Evolutionary conservation across 2,113 vertebrate genomes (phyloP).

Genomic region (Mormyrus lacerda): DNA sequence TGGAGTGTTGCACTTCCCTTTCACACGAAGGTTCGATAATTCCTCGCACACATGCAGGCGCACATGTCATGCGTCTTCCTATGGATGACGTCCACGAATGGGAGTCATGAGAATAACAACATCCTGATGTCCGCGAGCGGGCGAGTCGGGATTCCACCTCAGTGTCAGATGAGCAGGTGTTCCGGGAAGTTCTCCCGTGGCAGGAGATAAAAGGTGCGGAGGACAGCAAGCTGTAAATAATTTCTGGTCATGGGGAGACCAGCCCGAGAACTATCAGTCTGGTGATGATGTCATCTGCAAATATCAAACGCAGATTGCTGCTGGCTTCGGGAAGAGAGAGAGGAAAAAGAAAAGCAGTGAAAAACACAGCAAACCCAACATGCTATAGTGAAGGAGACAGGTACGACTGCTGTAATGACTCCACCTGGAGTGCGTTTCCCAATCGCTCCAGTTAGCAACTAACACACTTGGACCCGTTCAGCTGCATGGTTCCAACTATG

Average conservation of each 20-base stretch:
- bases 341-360: background rate
- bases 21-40: slow-evolving; percentile 45
- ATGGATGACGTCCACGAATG: slow-evolving; percentile 29
- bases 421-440: background rate
- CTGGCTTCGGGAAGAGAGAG: background rate
- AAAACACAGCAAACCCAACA: background rate
- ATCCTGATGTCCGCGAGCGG: slow-evolving; percentile 25
- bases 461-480: background rate
- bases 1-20: slow-evolving; percentile 38
- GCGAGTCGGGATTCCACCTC: slow-evolving; percentile 26
- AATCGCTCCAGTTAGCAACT: background rate
- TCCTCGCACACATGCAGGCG: slow-evolving; percentile 36
- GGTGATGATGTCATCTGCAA: slow-evolving; percentile 8
- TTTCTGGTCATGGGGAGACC: slow-evolving; percentile 23
- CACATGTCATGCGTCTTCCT: slow-evolving; percentile 36
- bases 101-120: slow-evolving; percentile 39
- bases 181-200: slow-evolving; percentile 18
- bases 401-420: background rate
- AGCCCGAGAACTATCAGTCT: background rate
- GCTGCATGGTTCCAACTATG: background rate
- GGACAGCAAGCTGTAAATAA: slow-evolving; percentile 37
- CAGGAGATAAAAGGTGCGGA: slow-evolving; percentile 37
- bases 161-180: slow-evolving; percentile 35
- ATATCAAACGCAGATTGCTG: slow-evolving; percentile 15
- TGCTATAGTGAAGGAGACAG: slow-evolving; percentile 4